Evolutionary conservation across 2,888 invertebrate genomes (phyloP).

Genomic region (Parnassius mnemosyne): DNA sequence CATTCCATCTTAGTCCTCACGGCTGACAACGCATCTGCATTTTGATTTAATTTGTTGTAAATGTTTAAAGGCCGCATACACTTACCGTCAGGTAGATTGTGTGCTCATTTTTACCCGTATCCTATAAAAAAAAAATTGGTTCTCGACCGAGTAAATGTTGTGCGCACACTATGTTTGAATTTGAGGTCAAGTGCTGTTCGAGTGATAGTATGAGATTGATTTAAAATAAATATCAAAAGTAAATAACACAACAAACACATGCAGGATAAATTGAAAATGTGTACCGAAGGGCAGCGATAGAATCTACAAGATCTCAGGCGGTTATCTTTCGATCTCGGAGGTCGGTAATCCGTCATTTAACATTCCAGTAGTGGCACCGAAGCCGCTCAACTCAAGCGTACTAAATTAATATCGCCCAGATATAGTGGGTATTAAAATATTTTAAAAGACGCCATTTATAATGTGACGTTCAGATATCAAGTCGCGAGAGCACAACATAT

Average conservation of each 20-base stretch:
- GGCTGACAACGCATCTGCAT: too few species aligned
- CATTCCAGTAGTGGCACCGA: conserved; percentile 74
- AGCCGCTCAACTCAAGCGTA: conserved; percentile 74
- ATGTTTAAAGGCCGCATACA: too few species aligned
- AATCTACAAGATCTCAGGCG: conserved; percentile 58
- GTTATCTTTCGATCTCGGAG: conserved; percentile 72
- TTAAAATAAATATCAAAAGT: background rate
- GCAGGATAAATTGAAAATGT: conserved; percentile 24
- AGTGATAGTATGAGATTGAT: too few species aligned
- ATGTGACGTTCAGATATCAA: conserved; percentile 76
- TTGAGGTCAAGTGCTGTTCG: too few species aligned
- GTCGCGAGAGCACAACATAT: conserved; percentile 74
- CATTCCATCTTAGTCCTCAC: too few species aligned
- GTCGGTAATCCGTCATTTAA: conserved; percentile 78
- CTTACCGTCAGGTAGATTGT: too few species aligned
- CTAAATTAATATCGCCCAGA: conserved; percentile 78
- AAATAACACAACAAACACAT: conserved; percentile 25
- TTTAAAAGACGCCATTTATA: conserved; percentile 80
- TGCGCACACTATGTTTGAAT: too few species aligned
- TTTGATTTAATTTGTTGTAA: too few species aligned
- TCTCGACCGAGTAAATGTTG: too few species aligned
- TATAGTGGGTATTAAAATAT: conserved; percentile 79
- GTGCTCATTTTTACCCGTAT: too few species aligned
- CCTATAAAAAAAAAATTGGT: too few species aligned
- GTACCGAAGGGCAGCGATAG: conserved; percentile 51